These are phyloP conservation scores for Allacma fusca DNA, from an alignment of 2,888 invertebrate genomes.

Conservation along the genomic window DNA sequence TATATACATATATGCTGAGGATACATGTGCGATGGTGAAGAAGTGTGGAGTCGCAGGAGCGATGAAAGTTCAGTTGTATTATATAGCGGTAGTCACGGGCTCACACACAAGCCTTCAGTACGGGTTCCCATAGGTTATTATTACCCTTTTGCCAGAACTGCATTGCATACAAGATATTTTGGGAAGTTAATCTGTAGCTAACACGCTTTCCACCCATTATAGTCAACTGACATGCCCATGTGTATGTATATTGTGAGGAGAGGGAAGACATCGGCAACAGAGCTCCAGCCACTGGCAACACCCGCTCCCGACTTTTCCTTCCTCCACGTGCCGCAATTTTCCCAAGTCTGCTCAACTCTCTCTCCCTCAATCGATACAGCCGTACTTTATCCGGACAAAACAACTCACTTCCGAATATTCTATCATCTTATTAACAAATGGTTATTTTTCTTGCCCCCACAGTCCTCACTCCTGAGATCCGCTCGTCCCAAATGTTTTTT, in stretches of 20 bases:
- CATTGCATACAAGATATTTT: conserved; percentile 44
- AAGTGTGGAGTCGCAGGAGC: background rate
- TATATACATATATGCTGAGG: background rate
- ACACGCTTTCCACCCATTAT: conserved; percentile 24
- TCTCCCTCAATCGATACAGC: conserved; percentile 41
- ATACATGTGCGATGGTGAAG: background rate
- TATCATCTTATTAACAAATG: conserved; percentile 27
- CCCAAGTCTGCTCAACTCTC: conserved; percentile 26
- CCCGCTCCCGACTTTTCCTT: conserved; percentile 32
- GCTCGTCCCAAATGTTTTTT: too few relatives aligned
- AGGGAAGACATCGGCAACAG: conserved; percentile 29
- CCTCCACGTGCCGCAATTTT: conserved; percentile 33
- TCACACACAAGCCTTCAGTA: background rate
- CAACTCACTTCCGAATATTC: conserved; percentile 30
- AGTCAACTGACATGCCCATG: conserved; percentile 9
- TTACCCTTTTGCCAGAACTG: conserved; percentile 40
- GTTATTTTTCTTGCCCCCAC: background rate
- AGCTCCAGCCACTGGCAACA: conserved; percentile 36
- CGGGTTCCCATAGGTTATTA: conserved; percentile 29
- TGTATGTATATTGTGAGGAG: background rate
- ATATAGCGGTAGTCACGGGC: background rate
- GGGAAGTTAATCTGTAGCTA: conserved; percentile 34
- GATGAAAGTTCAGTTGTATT: background rate
- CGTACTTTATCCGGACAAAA: conserved; percentile 30
- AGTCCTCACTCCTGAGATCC: background rate